These are phyloP conservation scores for Apotomis betuletana DNA, from an alignment of 2,888 invertebrate genomes.

Conservation along the genomic window DNA sequence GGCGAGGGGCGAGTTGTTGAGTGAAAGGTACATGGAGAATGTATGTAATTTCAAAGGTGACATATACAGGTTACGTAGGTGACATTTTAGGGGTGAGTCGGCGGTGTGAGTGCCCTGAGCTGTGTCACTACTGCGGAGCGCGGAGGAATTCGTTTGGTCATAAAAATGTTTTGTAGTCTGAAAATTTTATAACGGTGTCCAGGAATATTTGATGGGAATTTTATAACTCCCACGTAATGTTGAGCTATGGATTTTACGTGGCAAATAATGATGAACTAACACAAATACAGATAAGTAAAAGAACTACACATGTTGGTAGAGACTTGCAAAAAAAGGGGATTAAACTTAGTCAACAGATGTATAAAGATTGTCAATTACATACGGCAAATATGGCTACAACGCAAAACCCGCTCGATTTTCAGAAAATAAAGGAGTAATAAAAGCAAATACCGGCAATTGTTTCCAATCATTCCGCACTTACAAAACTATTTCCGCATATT, in stretches of 20 bases:
- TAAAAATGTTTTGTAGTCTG: conserved; percentile 35
- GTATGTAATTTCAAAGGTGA: conserved; percentile 40
- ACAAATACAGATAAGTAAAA: too few relatives aligned
- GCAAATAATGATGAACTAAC: too few relatives aligned
- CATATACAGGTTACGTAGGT: conserved; percentile 34
- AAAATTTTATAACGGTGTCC: conserved; percentile 14
- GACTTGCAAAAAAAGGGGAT: too few relatives aligned
- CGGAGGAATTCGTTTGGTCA: conserved; percentile 36
- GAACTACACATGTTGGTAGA: too few relatives aligned
- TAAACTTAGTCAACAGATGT: too few relatives aligned
- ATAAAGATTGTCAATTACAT: too few relatives aligned
- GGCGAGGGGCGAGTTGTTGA: conserved; percentile 6
- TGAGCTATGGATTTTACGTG: too few relatives aligned
- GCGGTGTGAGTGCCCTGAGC: conserved; percentile 6
- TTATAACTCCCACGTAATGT: neutral
- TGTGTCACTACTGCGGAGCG: conserved; percentile 14
- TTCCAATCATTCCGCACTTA: neutral
- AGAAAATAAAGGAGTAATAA: neutral
- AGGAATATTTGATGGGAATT: neutral
- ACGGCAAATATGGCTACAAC: neutral
- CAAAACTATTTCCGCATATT: conserved; percentile 3
- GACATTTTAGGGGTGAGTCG: conserved; percentile 18
- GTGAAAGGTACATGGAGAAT: conserved; percentile 34
- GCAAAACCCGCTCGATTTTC: neutral
- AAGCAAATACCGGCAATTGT: neutral